Percentiles rank a stretch among this genome's conserved stretches.
These are phyloP conservation scores for Antheraea pernyi DNA, from an alignment of 1,140 invertebrate genomes.

Conservation along the genomic window DNA sequence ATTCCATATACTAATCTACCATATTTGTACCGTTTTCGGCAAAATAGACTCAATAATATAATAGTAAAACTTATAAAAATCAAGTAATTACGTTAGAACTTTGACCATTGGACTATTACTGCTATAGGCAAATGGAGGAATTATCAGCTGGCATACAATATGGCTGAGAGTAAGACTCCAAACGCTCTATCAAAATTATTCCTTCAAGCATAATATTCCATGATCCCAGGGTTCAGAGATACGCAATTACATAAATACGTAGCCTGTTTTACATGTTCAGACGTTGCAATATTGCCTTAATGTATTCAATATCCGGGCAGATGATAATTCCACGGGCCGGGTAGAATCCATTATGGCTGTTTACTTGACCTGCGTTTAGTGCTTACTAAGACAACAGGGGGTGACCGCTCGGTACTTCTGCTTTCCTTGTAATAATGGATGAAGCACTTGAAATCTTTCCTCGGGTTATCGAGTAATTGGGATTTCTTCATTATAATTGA, in stretches of 20 bases:
- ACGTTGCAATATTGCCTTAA: constrained; percentile 68
- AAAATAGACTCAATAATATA: too few species aligned
- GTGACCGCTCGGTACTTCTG: constrained; percentile 55
- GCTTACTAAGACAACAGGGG: constrained; percentile 77
- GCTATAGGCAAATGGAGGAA: too few species aligned
- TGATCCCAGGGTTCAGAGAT: constrained; percentile 16
- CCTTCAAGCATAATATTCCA: background rate
- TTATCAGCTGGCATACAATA: background rate
- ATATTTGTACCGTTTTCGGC: too few species aligned
- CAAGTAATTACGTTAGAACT: too few species aligned
- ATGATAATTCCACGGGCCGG: constrained; percentile 72
- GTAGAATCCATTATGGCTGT: constrained; percentile 76
- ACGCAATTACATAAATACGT: constrained; percentile 57
- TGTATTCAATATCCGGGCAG: constrained; percentile 76
- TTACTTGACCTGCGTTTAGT: constrained; percentile 76
- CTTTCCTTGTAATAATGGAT: constrained; percentile 23
- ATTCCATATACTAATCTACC: too few species aligned
- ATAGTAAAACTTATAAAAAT: too few species aligned
- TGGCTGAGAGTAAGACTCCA: background rate
- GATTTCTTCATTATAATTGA: background rate
- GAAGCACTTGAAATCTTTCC: constrained; percentile 14
- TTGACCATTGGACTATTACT: too few species aligned
- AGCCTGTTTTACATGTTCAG: constrained; percentile 58
- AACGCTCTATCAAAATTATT: background rate
- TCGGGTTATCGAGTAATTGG: constrained; percentile 1